Evolutionary conservation across 2,113 vertebrate genomes (phyloP), one percentile per base, ranked within the genome.

Genomic region (Myxocyprinus asiaticus): DNA sequence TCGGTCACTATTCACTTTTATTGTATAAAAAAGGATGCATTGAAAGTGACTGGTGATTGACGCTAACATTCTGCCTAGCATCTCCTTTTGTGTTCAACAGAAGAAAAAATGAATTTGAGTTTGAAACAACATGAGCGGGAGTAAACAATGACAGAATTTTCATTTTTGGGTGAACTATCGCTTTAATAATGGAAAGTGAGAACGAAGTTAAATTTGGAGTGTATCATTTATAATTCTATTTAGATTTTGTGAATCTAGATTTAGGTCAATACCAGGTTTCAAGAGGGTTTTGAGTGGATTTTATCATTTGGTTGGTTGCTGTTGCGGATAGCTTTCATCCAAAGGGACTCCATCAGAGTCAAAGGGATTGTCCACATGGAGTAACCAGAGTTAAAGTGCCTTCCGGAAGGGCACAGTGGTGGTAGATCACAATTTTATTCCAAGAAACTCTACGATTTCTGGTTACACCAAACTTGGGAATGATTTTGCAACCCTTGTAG

Each of bases 341-440:
- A 14, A 62, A 73, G 56, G 11, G 14, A 61, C 47, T 33, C 22
- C 22, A 33, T 33, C 22, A 33, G 22, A 33, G 22, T 44, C 15
- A 22, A 61, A 73, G 42, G 10, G 55, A 61, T 47, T n/a, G 3
- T 61, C 3, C 43, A 47, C 0, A 14, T 22, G 4, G 2, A 58
- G 56, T n/a, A 72, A 45, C 8, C 14, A 58, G 12, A 5, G 3
- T 63, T 74, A 5, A 74, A 74, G 72, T 74, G 72, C 72, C 72
- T 74, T 63, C 58, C 59, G 33, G 10, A 74, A 62, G 9, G 15
- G 43, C 43, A 10, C 71, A 62, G 9, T 17, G 15, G n/a, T 53
- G 51, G 63, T 59, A 43, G n/a, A 62, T n/a, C 15, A 48, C 9
- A 15, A 9, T 74, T 63, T 63, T 48, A 15, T 45, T 56, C 9